Percentiles rank a stretch among this genome's conserved stretches.
Conservation (phyloP, 1,140 invertebrate species). For the Charaxes varanes region DNA sequence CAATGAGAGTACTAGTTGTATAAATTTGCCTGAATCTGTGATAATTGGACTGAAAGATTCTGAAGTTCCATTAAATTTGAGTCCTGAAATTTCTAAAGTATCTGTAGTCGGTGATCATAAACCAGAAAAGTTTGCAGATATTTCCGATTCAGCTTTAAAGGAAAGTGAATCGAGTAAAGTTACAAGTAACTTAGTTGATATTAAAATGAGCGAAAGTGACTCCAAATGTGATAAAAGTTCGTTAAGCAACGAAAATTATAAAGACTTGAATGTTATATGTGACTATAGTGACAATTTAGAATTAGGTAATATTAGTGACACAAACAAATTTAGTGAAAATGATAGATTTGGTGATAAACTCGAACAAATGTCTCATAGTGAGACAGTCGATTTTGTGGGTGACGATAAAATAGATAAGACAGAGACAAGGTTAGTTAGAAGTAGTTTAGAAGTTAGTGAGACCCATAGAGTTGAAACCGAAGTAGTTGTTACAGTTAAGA, state of each 20-base stretch:
- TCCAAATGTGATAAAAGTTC: conserved; percentile 17
- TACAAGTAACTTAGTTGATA: neutral
- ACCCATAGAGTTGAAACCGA: conserved; percentile 32
- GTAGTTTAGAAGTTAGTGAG: conserved; percentile 33
- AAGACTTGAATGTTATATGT: conserved; percentile 8
- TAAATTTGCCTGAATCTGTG: conserved; percentile 17
- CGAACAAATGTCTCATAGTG: conserved; percentile 34
- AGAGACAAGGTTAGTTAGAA: conserved; percentile 48
- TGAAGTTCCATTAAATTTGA: conserved; percentile 1
- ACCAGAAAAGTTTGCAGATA: neutral
- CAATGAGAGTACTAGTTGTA: conserved; percentile 1
- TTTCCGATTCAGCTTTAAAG: neutral
- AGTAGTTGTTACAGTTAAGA: conserved; percentile 32
- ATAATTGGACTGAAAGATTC: conserved; percentile 15
- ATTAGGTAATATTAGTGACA: conserved; percentile 22
- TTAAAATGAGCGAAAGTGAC: conserved; percentile 16
- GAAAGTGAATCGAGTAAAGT: conserved; percentile 2
- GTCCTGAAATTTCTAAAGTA: conserved; percentile 5
- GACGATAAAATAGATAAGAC: conserved; percentile 30
- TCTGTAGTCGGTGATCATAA: conserved; percentile 6
- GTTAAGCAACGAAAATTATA: conserved; percentile 16
- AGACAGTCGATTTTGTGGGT: conserved; percentile 24
- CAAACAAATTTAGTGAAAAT: conserved; percentile 21
- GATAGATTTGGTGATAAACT: conserved; percentile 26
- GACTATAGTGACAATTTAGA: conserved; percentile 19